Evolutionary conservation across 2,113 vertebrate species (phyloP).

Genomic region (Nettapus auritus): DNA sequence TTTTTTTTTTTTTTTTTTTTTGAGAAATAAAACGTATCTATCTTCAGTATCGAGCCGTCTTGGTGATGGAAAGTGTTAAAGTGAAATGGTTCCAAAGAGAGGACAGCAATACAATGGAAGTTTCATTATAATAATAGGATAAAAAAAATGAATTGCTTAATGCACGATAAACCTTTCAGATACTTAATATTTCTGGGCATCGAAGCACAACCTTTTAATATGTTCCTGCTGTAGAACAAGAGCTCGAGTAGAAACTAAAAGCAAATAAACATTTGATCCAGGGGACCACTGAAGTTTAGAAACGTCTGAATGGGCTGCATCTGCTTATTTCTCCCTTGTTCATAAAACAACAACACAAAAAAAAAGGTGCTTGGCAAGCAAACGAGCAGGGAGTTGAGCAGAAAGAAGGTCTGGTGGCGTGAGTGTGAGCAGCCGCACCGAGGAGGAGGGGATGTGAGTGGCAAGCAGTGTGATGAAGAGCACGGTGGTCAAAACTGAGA

Average conservation of each 20-base stretch:
- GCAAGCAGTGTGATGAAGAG: neutral
- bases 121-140: constrained; percentile 46
- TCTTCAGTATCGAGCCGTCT: neutral
- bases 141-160: constrained; percentile 48
- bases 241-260: constrained; percentile 62
- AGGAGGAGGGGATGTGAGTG: neutral
- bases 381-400: neutral
- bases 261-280: constrained; percentile 59
- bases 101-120: constrained; percentile 35
- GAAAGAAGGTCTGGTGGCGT: neutral
- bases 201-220: constrained; percentile 67
- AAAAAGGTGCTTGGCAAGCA: neutral
- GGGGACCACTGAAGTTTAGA: constrained; percentile 60
- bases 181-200: constrained; percentile 66
- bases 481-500: neutral
- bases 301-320: neutral
- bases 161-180: constrained; percentile 61
- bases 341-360: neutral
- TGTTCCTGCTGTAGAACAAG: constrained; percentile 57
- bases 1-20: neutral
- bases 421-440: neutral
- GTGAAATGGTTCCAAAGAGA: constrained; percentile 43
- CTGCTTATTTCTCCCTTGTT: neutral
- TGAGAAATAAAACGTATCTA: neutral
- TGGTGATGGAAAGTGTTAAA: constrained; percentile 57